Evolutionary conservation across 53 echinoderm and acorn worm genomes (phyloP), one percentile per base, ranked within the genome.

Genomic region (Patiria pectinifera): DNA sequence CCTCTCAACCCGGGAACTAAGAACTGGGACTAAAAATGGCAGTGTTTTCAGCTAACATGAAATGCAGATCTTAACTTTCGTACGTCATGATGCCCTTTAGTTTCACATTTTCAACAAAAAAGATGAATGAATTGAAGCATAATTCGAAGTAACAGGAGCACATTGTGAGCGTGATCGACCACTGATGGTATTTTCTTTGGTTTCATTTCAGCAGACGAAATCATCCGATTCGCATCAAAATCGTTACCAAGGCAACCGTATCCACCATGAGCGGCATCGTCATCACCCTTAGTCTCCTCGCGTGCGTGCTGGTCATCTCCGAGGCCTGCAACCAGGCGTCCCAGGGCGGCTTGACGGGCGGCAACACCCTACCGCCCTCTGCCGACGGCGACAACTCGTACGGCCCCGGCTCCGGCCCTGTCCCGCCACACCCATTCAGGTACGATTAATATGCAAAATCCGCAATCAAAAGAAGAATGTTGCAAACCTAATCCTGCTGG

Each of bases 401-500:
- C 45, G 45, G 78, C 43, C 89, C 89, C 11, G 89, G 89, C 0
- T 66, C 62, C 8, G 89, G 89, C 0, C 89, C 89, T 3, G 66
- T 89, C 11, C 89, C 89, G 11, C 89, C 89, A 23, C 89, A 89
- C 69, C 89, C 89, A 44, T 89, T 89, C 70, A 89, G 89, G 89
- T 89, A 81, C 66, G 69, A 3, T 46, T 79, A 44, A 66, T 21
- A 5, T 16, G 4, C 10, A 11, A 66, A 66, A 66, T 66, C 3
- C 14, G 3, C 3, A 66, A 18, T 66, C 66, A 16, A 16, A 18
- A 4, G 19, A 66, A 15, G 19, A 66, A 3, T 66, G 66, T 66
- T 16, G 60, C 66, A 66, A 66, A 18, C 10, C 15, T 3, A 6
- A 8, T 3, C 19, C 15, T 16, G 3, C 0, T 18, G 15, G 4